phyloP scores from a whole-genome alignment of 2,797 vertebrate species.

The Gymnoscopelus braueri region DNA sequence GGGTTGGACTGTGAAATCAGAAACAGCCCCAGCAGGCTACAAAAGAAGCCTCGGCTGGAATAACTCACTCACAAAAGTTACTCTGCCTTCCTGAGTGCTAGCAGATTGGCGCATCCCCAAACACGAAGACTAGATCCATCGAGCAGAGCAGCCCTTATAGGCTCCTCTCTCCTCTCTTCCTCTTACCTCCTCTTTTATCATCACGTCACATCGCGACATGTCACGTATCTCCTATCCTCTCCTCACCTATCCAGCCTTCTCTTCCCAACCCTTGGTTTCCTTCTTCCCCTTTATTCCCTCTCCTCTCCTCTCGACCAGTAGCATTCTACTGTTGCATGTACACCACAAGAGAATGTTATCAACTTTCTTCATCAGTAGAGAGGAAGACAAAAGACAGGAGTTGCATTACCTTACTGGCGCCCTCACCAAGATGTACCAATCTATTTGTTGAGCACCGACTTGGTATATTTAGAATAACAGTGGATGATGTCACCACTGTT shows the following conservation, averaged over 20 bases:
- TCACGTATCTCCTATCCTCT: slow-evolving; percentile 3
- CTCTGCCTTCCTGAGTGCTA: slow-evolving; percentile 66
- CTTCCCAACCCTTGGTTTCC: slow-evolving; percentile 3
- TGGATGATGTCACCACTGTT: not conserved
- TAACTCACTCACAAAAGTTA: slow-evolving; percentile 79
- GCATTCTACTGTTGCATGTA: slow-evolving; percentile 11
- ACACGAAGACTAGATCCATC: slow-evolving; percentile 44
- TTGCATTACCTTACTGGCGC: slow-evolving; percentile 1
- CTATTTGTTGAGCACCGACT: not conserved
- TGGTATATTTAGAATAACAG: not conserved
- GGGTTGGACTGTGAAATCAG: slow-evolving; percentile 77
- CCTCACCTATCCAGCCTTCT: not conserved
- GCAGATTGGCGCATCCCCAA: slow-evolving; percentile 55
- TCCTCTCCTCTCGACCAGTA: slow-evolving; percentile 4
- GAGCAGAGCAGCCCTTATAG: slow-evolving; percentile 11
- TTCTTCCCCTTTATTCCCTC: slow-evolving; percentile 21
- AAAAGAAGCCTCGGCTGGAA: slow-evolving; percentile 76
- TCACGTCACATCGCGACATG: not conserved
- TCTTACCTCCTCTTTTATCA: not conserved
- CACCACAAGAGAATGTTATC: slow-evolving; percentile 14
- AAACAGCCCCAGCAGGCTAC: slow-evolving; percentile 74
- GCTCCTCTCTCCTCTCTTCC: not conserved
- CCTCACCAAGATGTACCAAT: slow-evolving; percentile 5
- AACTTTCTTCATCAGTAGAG: not conserved
- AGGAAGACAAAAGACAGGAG: not conserved